These are phyloP conservation scores for Coregonus clupeaformis DNA, from an alignment of 2,113 vertebrate genomes.

Conservation along the genomic window DNA sequence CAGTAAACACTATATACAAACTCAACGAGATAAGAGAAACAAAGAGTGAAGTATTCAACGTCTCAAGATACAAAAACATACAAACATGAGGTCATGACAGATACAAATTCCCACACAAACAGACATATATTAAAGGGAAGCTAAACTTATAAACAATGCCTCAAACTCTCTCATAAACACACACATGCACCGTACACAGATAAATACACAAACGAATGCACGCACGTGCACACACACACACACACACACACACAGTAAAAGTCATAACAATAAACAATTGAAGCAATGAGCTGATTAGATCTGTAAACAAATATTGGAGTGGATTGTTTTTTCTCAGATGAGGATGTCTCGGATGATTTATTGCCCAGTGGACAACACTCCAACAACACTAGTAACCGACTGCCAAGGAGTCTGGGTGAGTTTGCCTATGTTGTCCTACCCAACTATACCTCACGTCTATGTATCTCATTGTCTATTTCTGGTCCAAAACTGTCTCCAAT, in stretches of 20 bases:
- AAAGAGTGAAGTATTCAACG: not conserved
- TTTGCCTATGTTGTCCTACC: not conserved
- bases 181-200: not conserved
- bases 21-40: not conserved
- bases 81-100: not conserved
- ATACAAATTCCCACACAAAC: not conserved
- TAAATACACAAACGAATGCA: not conserved
- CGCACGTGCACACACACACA: too few species aligned
- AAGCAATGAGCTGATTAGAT: slow-evolving; percentile 1
- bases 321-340: slow-evolving; percentile 58
- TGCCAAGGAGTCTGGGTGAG: slow-evolving; percentile 69
- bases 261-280: not conserved
- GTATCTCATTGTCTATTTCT: too few species aligned
- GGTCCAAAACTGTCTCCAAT: too few species aligned
- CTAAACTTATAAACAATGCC: not conserved
- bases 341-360: slow-evolving; percentile 34
- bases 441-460: slow-evolving; percentile 28
- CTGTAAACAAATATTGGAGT: slow-evolving; percentile 16
- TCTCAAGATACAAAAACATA: not conserved
- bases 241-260: not conserved
- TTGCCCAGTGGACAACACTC: slow-evolving; percentile 54
- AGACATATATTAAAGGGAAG: slow-evolving; percentile 8
- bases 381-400: slow-evolving; percentile 34
- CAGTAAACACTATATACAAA: slow-evolving; percentile 15
- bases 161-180: slow-evolving; percentile 8